phyloP scores from a whole-genome alignment of 2,113 vertebrate species.

The Heterochromis multidens region DNA sequence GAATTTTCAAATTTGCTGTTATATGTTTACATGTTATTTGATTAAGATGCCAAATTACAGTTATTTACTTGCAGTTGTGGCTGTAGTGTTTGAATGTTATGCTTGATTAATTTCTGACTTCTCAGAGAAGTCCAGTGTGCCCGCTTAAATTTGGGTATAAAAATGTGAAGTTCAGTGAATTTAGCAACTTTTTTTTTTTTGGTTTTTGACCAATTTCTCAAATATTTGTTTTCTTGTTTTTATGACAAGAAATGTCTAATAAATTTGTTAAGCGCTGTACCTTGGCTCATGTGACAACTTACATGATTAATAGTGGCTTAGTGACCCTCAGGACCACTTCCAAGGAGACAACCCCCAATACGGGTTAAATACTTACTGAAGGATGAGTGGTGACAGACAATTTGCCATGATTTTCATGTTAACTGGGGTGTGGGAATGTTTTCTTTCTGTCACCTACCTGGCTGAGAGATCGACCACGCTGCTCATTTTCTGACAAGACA shows the following conservation, averaged over 20 bases:
- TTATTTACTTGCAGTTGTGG: not conserved
- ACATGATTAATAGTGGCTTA: not conserved
- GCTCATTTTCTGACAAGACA: constrained; percentile 82
- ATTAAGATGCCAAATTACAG: not conserved
- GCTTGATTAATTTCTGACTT: not conserved
- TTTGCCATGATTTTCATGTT: not conserved
- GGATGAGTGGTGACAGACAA: not conserved
- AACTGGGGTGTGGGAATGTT: not conserved
- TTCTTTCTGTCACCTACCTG: constrained; percentile 66
- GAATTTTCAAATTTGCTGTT: not conserved
- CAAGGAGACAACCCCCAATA: not conserved
- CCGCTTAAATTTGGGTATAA: not conserved
- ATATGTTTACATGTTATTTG: not conserved
- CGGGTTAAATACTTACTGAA: not conserved
- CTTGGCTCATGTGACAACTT: not conserved
- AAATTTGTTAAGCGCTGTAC: not conserved
- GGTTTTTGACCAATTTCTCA: not conserved
- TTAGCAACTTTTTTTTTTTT: too few species aligned
- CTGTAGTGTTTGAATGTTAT: not conserved
- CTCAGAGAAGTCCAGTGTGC: not conserved
- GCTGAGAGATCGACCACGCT: constrained; percentile 56
- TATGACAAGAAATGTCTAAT: not conserved
- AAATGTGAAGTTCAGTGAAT: too few species aligned
- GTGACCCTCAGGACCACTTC: not conserved
- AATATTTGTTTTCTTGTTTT: not conserved